Conservation (phyloP, 37 sponge, comb jelly and placozoan species). For the Tethya wilhelma region DNA sequence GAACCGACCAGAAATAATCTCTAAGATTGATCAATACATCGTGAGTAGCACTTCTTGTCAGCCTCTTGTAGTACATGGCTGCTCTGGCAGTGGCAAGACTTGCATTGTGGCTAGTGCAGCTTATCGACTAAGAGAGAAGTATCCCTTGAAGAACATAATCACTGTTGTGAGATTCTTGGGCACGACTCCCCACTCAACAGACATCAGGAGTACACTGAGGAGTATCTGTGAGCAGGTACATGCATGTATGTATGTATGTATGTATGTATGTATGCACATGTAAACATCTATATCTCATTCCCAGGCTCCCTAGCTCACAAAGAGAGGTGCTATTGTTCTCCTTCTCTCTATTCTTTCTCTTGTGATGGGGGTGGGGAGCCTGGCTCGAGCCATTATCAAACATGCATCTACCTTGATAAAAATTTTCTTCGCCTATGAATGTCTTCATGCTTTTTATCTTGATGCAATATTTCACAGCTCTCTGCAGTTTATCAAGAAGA, state of each 20-base stretch:
- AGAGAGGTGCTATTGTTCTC: too few species aligned
- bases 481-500: slow-evolving; percentile 26
- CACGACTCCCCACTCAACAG: slow-evolving; percentile 54
- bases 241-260: too few species aligned
- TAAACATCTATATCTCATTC: too few species aligned
- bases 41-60: slow-evolving; percentile 16
- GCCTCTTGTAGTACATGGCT: slow-evolving; percentile 75
- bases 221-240: slow-evolving; percentile 83
- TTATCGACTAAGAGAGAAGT: slow-evolving; percentile 17
- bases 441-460: too few species aligned
- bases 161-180: slow-evolving; percentile 77
- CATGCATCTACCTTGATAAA: neutral
- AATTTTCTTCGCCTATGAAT: too few species aligned
- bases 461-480: slow-evolving; percentile 22
- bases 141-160: slow-evolving; percentile 17
- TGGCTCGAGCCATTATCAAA: neutral
- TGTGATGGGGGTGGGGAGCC: neutral
- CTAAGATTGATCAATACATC: slow-evolving; percentile 37
- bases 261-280: too few species aligned
- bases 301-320: too few species aligned
- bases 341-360: too few species aligned
- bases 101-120: slow-evolving; percentile 69
- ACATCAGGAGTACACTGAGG: slow-evolving; percentile 42
- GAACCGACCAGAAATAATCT: too few species aligned
- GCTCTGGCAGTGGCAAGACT: slow-evolving; percentile 77